Evolutionary conservation across 2,888 invertebrate species (phyloP), one percentile per base, ranked within the genome.

Genomic region (Ptychoptera contaminata): DNA sequence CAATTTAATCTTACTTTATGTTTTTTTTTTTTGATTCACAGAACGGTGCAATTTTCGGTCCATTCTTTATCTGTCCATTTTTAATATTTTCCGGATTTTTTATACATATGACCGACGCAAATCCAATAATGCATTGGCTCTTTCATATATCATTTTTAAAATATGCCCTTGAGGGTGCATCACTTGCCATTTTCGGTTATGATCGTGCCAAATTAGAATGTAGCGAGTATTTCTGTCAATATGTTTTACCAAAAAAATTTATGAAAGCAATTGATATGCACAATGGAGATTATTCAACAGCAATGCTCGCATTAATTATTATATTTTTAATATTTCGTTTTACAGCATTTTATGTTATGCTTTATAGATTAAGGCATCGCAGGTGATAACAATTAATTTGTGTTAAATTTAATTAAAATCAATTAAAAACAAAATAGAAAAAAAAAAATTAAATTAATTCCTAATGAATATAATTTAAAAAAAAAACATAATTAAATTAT

Each of bases 31-130:
- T 43, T 30, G 45, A 45, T 47, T 73, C 76, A 47, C 70, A 93
- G 88, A 77, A 84, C 58, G 91, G 90, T 11, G 85, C 88, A 6
- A 79, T 92, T 56, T 76, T 93, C 58, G 94, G 93, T 6, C 88
- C 93, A 8, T 78, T 93, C 51, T 76, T 82, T 55, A 77, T 86
- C 50, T 76, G 87, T 61, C 93, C 94, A 0, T 88, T 92, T 58
- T 74, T 86, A 16, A 72, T 90, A 53, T 93, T 94, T 68, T 88
- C 90, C 45, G 94, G 94, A 7, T 93, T 92, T 67, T 93, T 94
- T 61, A 77, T 94, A 2, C 82, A 80, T 55, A 73, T 84, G 54
- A 75, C 74, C 53, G 87, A 91, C 54, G 82, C 90, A 2, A 88
- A 88, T 8, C 63, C 66, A 1, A 77, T 77, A 55, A 67, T 90